Base-by-base conservation (phyloP, 37 sponge, comb jelly and placozoan genomes). In the Eunapius fragilis region DNA sequence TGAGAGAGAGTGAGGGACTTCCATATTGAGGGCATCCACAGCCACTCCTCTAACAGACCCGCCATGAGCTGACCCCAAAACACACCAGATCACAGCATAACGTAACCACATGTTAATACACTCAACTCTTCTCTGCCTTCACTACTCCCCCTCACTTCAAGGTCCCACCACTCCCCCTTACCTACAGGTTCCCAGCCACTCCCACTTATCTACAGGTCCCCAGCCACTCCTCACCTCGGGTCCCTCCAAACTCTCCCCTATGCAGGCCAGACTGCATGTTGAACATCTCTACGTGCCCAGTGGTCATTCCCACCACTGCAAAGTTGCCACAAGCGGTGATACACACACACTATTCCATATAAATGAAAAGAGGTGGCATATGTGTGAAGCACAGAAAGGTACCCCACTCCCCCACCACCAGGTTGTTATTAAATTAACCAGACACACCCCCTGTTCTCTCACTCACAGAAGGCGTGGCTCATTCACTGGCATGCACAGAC, bases 201-300 rank as follows among this genome's bases (percentile, higher is more conserved):
- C 41, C 33, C 2, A 81, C 71, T 41, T 6, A 38, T 13, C 17
- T 22, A 48, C 33, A n/a, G 4, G 7, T 5, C 30, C 67, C 9
- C 80, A 25, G 4, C 41, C 41, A 9, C 41, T 50, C 49, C 33
- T 68, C 67, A 89, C 96, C 94, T 86, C 19, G 82, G 4, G 81
- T 77, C 41, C 32, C 86, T 23, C 92, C 95, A 41, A 91, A 93
- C 50, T 87, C 79, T 31, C 99, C 99, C 45, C 99, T 75, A 77
- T 96, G 88, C 26, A 91, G 34, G 3, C 99, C 99, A 23, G 99
- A 98, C 85, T 98, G 99, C 35, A 98, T 87, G 88, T 98, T 98
- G 80, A 96, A 98, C 75, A 91, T 87, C 68, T 95, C 92, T 24
- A 98, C 75, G 73, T 93, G 96, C 14, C 99, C 99, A 78, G 88